Evolutionary conservation across 1,140 invertebrate species (phyloP).

Genomic region (Pectinophora gossypiella): DNA sequence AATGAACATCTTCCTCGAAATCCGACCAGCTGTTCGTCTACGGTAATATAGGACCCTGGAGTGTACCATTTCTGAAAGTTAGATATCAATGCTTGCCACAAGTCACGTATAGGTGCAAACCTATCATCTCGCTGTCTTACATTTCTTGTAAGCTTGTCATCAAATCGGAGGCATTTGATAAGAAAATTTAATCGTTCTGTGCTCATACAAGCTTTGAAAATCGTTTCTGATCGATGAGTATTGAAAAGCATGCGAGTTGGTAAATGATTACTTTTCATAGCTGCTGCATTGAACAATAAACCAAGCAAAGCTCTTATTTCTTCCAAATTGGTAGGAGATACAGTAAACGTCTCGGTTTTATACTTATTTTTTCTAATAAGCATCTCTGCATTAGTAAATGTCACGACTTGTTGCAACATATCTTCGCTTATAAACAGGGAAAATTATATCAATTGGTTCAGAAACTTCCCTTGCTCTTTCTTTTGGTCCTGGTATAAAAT

Average conservation of each 20-base stretch:
- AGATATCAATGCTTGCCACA: not conserved
- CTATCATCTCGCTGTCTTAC: not conserved
- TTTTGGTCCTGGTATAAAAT: not conserved
- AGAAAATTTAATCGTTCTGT: not conserved
- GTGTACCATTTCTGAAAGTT: not conserved
- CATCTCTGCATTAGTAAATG: not conserved
- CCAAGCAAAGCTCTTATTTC: not conserved
- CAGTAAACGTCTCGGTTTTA: not conserved
- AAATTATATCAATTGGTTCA: not conserved
- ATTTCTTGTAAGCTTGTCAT: not conserved
- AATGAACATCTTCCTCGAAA: constrained; percentile 42
- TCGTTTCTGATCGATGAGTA: not conserved
- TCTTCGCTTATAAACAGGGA: not conserved
- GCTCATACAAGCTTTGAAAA: not conserved
- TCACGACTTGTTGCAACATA: not conserved
- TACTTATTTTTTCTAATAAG: not conserved
- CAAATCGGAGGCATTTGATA: not conserved
- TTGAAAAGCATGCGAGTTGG: not conserved
- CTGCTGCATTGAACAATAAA: not conserved
- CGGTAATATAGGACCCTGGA: constrained; percentile 16
- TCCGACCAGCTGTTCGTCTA: constrained; percentile 44
- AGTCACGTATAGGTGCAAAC: not conserved
- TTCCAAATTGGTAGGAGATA: not conserved
- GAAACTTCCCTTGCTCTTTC: not conserved
- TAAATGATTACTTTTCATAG: not conserved